Conservation (phyloP, 2,113 vertebrate species). For the Pedetes capensis region DNA sequence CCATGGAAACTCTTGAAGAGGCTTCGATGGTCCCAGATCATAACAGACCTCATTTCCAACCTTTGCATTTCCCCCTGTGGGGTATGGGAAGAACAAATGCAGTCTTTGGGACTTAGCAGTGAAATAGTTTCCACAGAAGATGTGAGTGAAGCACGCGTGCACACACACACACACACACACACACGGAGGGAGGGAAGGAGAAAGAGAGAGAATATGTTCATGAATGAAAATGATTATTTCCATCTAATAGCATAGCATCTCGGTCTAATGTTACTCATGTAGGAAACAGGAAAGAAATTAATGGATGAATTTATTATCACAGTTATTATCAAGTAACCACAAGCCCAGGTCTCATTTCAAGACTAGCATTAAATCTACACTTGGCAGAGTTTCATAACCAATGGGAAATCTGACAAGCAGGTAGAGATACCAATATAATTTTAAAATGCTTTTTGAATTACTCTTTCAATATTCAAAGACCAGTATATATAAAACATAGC, state of each 20-base stretch:
- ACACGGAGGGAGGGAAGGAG: background rate
- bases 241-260: conserved; percentile 59
- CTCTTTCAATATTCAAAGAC: conserved; percentile 72
- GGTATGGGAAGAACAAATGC: background rate
- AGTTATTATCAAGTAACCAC: conserved; percentile 69
- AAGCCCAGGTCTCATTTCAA: conserved; percentile 68
- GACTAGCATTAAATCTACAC: background rate
- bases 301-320: conserved; percentile 75
- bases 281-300: conserved; percentile 77
- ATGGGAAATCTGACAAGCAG: conserved; percentile 78
- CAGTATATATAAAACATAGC: conserved; percentile 75
- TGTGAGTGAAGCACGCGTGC: background rate
- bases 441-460: conserved; percentile 72
- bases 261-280: conserved; percentile 47
- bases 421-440: conserved; percentile 71
- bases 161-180: background rate
- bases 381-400: conserved; percentile 75
- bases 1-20: background rate
- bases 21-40: background rate
- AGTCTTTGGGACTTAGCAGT: background rate
- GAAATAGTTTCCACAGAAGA: background rate
- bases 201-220: background rate
- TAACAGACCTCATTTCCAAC: background rate
- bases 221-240: conserved; percentile 63
- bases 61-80: background rate